A percentile compares a stretch with the other conserved stretches of the same genome.
Evolutionary conservation across 2,797 vertebrate species (phyloP).

Genomic region (Gymnothorax reevesii): DNA sequence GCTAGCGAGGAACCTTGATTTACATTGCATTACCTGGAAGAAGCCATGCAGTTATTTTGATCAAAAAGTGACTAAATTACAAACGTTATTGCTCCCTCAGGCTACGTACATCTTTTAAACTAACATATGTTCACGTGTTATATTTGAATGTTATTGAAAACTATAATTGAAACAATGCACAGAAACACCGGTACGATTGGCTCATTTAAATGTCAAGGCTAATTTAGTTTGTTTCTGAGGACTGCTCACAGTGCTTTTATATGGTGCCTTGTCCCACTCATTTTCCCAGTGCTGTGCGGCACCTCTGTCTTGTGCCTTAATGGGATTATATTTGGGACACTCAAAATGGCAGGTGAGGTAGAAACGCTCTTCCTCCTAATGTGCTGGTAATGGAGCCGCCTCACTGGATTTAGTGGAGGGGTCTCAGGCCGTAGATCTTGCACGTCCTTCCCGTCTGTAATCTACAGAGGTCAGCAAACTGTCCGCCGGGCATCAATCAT

Average conservation of each 20-base stretch:
- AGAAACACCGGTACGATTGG: background rate
- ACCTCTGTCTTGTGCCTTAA: background rate
- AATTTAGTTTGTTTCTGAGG: background rate
- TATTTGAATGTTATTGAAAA: background rate
- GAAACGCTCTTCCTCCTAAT: slow-evolving; percentile 18
- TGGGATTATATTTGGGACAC: background rate
- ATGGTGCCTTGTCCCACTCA: background rate
- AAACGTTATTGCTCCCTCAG: background rate
- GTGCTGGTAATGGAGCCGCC: slow-evolving; percentile 42
- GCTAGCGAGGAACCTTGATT: background rate
- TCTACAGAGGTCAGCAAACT: slow-evolving; percentile 70
- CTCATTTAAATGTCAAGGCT: background rate
- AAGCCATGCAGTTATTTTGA: background rate
- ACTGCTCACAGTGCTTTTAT: background rate
- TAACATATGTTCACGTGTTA: background rate
- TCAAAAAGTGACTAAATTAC: background rate
- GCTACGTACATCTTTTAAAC: background rate
- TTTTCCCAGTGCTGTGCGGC: background rate
- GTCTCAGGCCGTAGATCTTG: slow-evolving; percentile 11
- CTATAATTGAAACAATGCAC: background rate
- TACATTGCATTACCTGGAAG: background rate
- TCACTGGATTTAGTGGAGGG: slow-evolving; percentile 35
- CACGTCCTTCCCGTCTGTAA: slow-evolving; percentile 34
- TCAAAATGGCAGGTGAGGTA: background rate
- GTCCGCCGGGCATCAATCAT: slow-evolving; percentile 77